Conservation (phyloP, 2,113 vertebrate genomes). For the Lagopus muta region DNA sequence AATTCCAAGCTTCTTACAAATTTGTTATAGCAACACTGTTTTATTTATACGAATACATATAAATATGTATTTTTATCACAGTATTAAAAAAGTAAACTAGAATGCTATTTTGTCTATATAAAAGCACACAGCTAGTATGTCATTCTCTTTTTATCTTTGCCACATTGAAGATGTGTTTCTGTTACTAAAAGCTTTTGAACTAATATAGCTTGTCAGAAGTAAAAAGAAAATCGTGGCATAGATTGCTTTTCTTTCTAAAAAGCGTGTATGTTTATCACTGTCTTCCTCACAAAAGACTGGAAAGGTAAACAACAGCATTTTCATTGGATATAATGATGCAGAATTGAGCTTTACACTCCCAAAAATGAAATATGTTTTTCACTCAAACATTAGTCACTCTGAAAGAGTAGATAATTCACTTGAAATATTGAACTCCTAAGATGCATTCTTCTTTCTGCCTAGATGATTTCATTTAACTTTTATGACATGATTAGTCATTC, state of each 20-base stretch:
- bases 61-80: not conserved
- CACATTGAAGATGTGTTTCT: not conserved
- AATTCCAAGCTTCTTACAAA: not conserved
- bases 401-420: slow-evolving; percentile 51
- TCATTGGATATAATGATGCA: not conserved
- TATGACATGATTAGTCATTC: slow-evolving; percentile 52
- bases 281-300: not conserved
- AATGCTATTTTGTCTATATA: not conserved
- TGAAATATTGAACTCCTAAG: slow-evolving; percentile 57
- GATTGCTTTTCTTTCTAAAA: not conserved
- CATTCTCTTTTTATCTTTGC: not conserved
- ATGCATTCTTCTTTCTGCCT: slow-evolving; percentile 40
- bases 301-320: slow-evolving; percentile 12
- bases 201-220: not conserved
- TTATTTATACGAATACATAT: not conserved
- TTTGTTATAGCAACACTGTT: not conserved
- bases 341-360: not conserved
- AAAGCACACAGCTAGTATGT: accelerated
- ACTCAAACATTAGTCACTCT: slow-evolving; percentile 19
- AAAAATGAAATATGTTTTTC: not conserved
- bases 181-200: not conserved
- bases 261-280: not conserved
- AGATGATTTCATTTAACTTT: slow-evolving; percentile 62
- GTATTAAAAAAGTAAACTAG: not conserved
- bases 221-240: not conserved